Evolutionary conservation across 2,797 vertebrate genomes (phyloP).

Genomic region (Myoxocephalus aenaeus): DNA sequence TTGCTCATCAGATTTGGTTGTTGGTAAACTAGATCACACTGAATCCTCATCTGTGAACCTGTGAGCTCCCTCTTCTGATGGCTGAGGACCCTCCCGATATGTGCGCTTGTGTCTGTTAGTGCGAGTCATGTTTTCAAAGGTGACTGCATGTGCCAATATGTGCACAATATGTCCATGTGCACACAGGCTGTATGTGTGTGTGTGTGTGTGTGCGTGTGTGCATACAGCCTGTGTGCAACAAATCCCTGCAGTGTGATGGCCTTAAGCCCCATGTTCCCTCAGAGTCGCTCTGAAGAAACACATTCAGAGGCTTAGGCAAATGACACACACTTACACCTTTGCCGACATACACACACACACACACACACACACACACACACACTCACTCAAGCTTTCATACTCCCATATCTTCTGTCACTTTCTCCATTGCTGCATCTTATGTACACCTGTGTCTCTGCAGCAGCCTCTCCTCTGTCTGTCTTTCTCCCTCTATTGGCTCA

Average conservation of each 20-base stretch:
- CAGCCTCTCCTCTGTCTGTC: background rate
- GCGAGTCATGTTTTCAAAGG: background rate
- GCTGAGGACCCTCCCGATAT: background rate
- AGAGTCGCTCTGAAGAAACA: constrained; percentile 68
- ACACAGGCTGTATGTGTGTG: background rate
- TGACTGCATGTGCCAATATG: constrained; percentile 19
- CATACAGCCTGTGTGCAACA: constrained; percentile 39
- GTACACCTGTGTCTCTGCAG: constrained; percentile 43
- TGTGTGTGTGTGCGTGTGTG: constrained; percentile 6
- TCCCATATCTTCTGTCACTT: constrained; percentile 42
- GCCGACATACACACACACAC: constrained; percentile 5
- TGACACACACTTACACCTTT: constrained; percentile 65
- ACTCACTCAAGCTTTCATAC: constrained; percentile 11
- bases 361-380: constrained; percentile 44
- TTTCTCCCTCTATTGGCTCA: constrained; percentile 15
- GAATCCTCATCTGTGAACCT: background rate
- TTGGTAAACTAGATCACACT: background rate
- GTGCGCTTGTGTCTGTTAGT: background rate
- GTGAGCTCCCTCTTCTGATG: constrained; percentile 8
- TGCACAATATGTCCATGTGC: constrained; percentile 5
- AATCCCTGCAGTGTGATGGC: constrained; percentile 69
- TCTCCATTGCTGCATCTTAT: constrained; percentile 32
- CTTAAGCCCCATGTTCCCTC: constrained; percentile 69
- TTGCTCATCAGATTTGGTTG: background rate
- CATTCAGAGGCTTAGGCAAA: constrained; percentile 75